Conservation (phyloP, 2,797 vertebrate species). For the Takifugu rubripes region DNA sequence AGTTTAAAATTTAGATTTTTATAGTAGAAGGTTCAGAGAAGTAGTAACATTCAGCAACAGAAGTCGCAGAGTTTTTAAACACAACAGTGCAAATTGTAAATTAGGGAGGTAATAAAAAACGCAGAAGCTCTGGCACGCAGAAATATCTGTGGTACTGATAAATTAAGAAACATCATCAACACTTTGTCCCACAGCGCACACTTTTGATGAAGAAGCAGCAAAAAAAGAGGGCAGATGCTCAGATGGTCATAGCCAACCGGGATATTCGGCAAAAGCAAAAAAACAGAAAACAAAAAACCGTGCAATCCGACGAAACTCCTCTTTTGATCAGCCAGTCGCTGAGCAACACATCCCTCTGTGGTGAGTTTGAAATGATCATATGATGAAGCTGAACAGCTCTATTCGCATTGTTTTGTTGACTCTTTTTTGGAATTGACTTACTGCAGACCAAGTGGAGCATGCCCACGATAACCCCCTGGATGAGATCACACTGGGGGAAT, state of each 20-base stretch:
- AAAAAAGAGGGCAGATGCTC: constrained; percentile 79
- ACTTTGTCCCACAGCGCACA: constrained; percentile 64
- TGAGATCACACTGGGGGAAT: constrained; percentile 72
- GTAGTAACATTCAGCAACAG: too few relatives aligned
- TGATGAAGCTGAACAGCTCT: background rate
- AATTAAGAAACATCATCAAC: background rate
- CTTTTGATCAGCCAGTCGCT: constrained; percentile 74
- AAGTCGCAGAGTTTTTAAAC: too few relatives aligned
- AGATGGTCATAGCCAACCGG: constrained; percentile 84
- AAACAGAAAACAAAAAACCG: constrained; percentile 64
- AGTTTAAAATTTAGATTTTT: too few relatives aligned
- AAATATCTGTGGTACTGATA: background rate
- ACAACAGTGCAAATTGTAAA: too few relatives aligned
- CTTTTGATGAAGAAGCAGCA: constrained; percentile 86
- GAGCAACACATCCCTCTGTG: constrained; percentile 73
- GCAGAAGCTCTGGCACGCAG: background rate
- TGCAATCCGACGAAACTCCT: constrained; percentile 66
- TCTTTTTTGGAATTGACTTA: background rate
- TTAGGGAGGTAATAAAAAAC: background rate
- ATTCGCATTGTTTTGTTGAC: too few relatives aligned
- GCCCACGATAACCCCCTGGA: constrained; percentile 76
- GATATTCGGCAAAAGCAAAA: constrained; percentile 67
- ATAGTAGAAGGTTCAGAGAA: too few relatives aligned
- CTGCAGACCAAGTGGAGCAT: constrained; percentile 70
- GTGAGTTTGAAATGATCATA: constrained; percentile 44